Percentiles rank a stretch among this genome's conserved stretches.
phyloP scores from a whole-genome alignment of 1,140 invertebrate genomes.

The Parasteatoda tepidariorum region DNA sequence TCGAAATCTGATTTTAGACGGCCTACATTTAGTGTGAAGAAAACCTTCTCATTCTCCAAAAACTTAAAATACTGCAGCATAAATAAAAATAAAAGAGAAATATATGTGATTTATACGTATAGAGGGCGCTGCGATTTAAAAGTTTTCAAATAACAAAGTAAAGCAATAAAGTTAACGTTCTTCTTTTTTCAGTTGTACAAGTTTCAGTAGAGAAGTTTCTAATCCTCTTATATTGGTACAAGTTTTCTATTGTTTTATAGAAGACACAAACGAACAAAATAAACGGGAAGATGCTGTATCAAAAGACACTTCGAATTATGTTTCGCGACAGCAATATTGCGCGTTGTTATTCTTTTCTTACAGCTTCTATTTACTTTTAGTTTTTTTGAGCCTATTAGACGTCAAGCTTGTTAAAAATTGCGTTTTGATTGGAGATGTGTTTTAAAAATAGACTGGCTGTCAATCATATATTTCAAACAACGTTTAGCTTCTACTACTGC shows the following conservation, averaged over 20 bases:
- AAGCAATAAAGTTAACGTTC: conserved; percentile 13
- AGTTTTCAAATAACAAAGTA: not conserved
- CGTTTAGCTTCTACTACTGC: too few relatives aligned
- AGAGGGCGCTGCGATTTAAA: conserved; percentile 50
- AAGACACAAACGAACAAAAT: not conserved
- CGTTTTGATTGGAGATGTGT: not conserved
- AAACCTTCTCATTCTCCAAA: not conserved
- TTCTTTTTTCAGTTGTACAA: too few relatives aligned
- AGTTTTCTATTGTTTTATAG: conserved; percentile 16
- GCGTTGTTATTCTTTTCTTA: not conserved
- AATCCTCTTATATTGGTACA: conserved; percentile 35
- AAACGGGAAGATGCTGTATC: not conserved
- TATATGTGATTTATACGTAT: not conserved
- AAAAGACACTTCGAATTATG: conserved; percentile 5
- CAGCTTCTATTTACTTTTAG: not conserved
- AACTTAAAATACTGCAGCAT: not conserved
- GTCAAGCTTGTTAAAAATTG: not conserved
- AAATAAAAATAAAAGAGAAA: not conserved
- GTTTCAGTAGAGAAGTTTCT: conserved; percentile 39
- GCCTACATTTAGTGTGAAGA: conserved; percentile 16
- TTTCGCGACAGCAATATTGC: not conserved
- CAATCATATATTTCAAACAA: too few relatives aligned
- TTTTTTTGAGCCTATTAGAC: too few relatives aligned
- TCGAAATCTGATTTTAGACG: conserved; percentile 12
- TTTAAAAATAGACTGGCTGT: not conserved